Conservation (phyloP, 2,888 invertebrate species). For the Rhabditophanes sp. region DNA sequence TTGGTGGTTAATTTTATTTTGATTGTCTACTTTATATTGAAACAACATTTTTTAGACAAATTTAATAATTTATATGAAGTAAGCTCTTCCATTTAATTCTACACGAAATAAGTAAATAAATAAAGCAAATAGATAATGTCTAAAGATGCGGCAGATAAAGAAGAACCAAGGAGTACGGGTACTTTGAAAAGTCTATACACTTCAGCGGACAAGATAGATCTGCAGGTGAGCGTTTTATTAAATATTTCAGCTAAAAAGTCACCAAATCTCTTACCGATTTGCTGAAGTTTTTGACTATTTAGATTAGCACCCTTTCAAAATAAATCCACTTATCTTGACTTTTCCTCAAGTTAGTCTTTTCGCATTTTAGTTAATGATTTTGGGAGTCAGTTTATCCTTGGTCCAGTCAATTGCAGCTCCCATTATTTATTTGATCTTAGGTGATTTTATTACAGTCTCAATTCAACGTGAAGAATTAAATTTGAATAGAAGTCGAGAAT, state of each 20-base stretch:
- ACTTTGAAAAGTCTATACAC: slow-evolving; percentile 6
- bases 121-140: no score
- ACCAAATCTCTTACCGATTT: no score
- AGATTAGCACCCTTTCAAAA: no score
- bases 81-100: no score
- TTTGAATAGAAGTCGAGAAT: no score
- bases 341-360: background rate
- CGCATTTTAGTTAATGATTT: slow-evolving; percentile 22
- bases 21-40: no score
- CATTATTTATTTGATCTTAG: slow-evolving; percentile 40
- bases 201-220: slow-evolving; percentile 14
- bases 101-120: no score
- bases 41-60: no score
- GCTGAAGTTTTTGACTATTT: no score
- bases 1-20: no score
- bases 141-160: slow-evolving; percentile 7
- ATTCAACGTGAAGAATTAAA: slow-evolving; percentile 22
- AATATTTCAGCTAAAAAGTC: slow-evolving; percentile 2
- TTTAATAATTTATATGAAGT: no score
- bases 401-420: slow-evolving; percentile 38
- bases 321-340: no score
- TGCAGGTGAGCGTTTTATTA: slow-evolving; percentile 7
- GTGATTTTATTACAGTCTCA: slow-evolving; percentile 32
- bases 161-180: slow-evolving; percentile 7
- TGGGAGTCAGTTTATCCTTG: slow-evolving; percentile 28